A percentile compares a stretch with the other conserved stretches of the same genome.
Evolutionary conservation across 2,113 vertebrate genomes (phyloP).

Genomic region (Platycercus adscitus): DNA sequence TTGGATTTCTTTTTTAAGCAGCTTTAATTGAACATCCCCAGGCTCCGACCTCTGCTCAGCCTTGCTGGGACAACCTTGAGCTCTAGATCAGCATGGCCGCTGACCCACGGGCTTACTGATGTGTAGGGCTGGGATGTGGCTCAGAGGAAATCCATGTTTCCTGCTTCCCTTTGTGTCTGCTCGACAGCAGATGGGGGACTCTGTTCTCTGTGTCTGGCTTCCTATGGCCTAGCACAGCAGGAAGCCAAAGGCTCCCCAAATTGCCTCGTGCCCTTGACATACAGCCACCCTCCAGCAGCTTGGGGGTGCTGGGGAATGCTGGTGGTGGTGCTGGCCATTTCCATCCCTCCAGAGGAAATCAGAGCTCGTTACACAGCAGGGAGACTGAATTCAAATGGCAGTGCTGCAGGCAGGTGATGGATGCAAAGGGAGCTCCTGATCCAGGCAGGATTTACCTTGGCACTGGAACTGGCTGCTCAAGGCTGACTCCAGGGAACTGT

Average conservation of each 20-base stretch:
- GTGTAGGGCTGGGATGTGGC: accelerated
- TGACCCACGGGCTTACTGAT: accelerated
- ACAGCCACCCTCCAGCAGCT: not conserved
- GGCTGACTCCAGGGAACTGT: not conserved
- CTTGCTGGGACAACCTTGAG: slow-evolving; percentile 27
- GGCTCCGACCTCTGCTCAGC: not conserved
- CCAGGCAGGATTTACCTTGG: not conserved
- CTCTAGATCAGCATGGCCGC: accelerated
- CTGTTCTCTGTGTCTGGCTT: accelerated
- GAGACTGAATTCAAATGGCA: not conserved
- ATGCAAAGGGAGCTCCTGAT: not conserved
- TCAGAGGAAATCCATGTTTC: not conserved
- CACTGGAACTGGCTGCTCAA: not conserved
- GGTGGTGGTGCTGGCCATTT: not conserved
- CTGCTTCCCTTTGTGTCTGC: accelerated
- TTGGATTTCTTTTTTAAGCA: slow-evolving; percentile 66
- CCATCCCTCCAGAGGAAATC: not conserved
- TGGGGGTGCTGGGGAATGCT: not conserved
- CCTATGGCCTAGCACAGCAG: not conserved
- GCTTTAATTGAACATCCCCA: slow-evolving; percentile 61
- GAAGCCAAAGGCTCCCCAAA: accelerated
- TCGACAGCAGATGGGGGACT: accelerated
- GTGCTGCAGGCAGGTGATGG: not conserved
- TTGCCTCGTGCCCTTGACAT: accelerated
- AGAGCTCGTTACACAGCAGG: accelerated